Percentiles rank a stretch among this genome's conserved stretches.
These are phyloP conservation scores for Vulpes ferrilata DNA, from an alignment of 2,113 vertebrate genomes.

Conservation along the genomic window DNA sequence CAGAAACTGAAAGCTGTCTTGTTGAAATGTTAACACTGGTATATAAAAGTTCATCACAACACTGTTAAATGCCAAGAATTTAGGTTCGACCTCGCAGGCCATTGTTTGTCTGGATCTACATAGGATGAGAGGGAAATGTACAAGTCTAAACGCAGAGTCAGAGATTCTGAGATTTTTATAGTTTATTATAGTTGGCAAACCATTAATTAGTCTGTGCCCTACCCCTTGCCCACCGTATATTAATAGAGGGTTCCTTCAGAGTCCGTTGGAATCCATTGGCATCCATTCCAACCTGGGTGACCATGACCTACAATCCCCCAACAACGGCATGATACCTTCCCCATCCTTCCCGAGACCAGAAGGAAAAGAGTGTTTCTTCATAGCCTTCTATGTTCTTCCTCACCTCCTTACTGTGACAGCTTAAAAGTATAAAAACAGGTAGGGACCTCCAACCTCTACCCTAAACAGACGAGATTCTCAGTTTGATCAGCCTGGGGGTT, in stretches of 20 bases:
- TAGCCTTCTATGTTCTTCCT: conserved; percentile 66
- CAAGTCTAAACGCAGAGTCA: background rate
- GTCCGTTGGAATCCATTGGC: conserved; percentile 53
- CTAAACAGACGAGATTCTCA: conserved; percentile 35
- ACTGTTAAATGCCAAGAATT: conserved; percentile 8
- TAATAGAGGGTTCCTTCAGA: conserved; percentile 59
- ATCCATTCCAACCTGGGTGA: background rate
- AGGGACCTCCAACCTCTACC: conserved; percentile 71
- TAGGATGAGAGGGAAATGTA: conserved; percentile 49
- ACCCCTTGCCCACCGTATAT: background rate
- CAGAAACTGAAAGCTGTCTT: conserved; percentile 81
- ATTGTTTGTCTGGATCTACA: background rate
- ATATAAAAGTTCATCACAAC: conserved; percentile 40
- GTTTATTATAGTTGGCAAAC: background rate
- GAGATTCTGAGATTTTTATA: background rate
- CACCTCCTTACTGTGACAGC: conserved; percentile 61
- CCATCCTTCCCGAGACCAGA: conserved; percentile 78
- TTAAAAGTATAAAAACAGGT: conserved; percentile 80
- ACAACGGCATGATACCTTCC: conserved; percentile 62
- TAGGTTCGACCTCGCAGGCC: background rate
- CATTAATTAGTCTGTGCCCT: background rate
- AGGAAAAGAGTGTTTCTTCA: conserved; percentile 76
- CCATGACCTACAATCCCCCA: conserved; percentile 75
- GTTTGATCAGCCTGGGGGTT: conserved; percentile 66
- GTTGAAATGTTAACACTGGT: conserved; percentile 43